Base-by-base conservation (phyloP, 2,113 vertebrate genomes). In the Tamias sibiricus region DNA sequence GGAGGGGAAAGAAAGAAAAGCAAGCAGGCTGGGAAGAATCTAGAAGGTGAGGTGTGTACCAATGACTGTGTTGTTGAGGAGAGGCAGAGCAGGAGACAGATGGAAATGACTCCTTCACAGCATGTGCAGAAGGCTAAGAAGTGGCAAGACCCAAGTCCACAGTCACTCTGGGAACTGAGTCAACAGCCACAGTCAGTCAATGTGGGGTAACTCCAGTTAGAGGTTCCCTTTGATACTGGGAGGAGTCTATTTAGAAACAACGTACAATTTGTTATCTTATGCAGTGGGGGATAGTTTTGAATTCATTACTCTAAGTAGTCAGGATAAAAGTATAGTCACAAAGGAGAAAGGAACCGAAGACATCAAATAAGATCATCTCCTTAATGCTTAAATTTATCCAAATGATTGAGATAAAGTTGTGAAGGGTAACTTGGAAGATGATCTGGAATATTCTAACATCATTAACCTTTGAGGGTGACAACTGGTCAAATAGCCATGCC, bases 391-490 rank as follows among this genome's bases (percentile, higher is more conserved):
- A 74, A n/a, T 79, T 6, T 77, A 37, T 54, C 71, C 47, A 79
- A 40, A 80, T 89, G 90, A 90, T 88, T 97, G 47, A 91, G 68
- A 95, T 35, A 9, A 75, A 52, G 40, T 42, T 83, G 71, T 81
- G 37, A 32, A 8, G 84, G 52, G 44, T 47, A 95, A 71, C 84
- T 92, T 95, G 81, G 35, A 76, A 95, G 92, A 95, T 8, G 0
- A 90, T 74, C 93, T 88, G 62, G 88, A 91, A 66, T 82, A 87
- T 87, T 92, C 88, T 79, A 94, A 92, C 66, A 87, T 90, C 54
- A 17, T 90, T 94, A 92, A 92, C 85, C 81, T 97, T 96, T 88
- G 93, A 90, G 80, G 35, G 40, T 96, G 85, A 94, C 88, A 96
- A 74, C 52, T 88, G 76, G 77, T 92, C 81, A 82, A 66, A 77